Base-by-base conservation (phyloP, 92 coral and sea anemone species). In the Epizoanthus stellaris region DNA sequence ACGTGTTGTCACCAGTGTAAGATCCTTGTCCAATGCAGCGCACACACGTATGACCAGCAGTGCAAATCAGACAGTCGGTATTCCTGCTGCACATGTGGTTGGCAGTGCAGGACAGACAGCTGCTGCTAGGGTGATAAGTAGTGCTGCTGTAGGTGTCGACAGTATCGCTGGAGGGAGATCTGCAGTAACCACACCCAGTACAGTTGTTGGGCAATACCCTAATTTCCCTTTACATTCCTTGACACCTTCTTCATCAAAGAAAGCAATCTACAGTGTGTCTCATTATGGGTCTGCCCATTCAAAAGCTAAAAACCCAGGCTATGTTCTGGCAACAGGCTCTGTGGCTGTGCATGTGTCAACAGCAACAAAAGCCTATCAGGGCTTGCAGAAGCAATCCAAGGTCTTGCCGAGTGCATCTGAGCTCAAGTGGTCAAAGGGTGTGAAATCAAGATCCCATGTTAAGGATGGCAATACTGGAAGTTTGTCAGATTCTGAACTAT, bases 281-380 rank as follows among this genome's bases (percentile, higher is more conserved):
- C 42, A 21, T 68, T 34, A 0, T 38, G n/a, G 52, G 16, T 15
- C 73, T 9, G 73, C 5, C 66, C 60, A 49, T 76, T 69, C 69
- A 54, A 79, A 13, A 76, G 81, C 62, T 84, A 81, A 75, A 79
- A 88, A 47, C 88, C 81, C 67, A 68, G 80, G 59, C 80, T 82
- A 66, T 88, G 88, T 76, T 88, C 71, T 40, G 10, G 4, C 49
- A 0, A 77, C 63, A 79, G 23, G 43, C 20, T 19, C 72, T 15
- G 16, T 58, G 13, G 6, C 57, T 8, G 4, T 7, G 43, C 10
- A 36, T 4, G 6, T 23, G 2, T 9, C 38, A 9, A n/a, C 25
- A 73, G 13, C 42, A 53, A 43, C 16, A 45, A 21, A 43, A 42
- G n/a, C 45, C 30, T 43, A 62, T 40, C 83, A 43, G 14, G 45